Conservation (phyloP, 2,113 vertebrate species). For the Noctilio leporinus region DNA sequence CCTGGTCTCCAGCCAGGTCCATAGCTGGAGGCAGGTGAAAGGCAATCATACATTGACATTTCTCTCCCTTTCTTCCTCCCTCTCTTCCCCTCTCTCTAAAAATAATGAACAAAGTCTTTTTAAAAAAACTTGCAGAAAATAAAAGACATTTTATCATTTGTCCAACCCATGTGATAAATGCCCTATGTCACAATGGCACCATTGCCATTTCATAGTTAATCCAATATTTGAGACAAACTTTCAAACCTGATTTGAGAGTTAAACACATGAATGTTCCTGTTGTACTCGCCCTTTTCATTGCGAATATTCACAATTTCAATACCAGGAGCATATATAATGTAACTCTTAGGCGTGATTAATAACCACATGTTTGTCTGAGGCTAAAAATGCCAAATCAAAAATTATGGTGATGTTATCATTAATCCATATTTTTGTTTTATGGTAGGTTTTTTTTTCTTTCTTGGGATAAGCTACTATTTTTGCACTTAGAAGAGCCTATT, state of each 20-base stretch:
- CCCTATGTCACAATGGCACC: background rate
- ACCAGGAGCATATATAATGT: rapidly evolving
- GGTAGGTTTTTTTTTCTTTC: background rate
- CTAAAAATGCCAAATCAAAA: constrained; percentile 12
- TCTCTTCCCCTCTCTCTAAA: too few species aligned
- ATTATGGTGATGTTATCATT: background rate
- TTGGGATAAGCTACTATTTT: background rate
- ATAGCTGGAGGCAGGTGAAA: too few species aligned
- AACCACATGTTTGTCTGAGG: background rate
- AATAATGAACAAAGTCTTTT: too few species aligned
- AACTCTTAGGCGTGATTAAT: background rate
- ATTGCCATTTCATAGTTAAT: background rate
- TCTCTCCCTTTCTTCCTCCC: too few species aligned
- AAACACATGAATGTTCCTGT: background rate
- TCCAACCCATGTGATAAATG: background rate
- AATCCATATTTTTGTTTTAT: background rate
- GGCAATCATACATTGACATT: too few species aligned
- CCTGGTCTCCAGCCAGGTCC: too few species aligned
- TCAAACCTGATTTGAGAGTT: background rate
- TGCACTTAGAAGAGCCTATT: background rate
- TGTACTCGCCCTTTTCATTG: background rate
- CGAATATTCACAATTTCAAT: background rate
- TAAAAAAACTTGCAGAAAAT: background rate
- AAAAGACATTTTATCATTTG: background rate
- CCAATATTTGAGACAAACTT: background rate